Evolutionary conservation across 1,140 invertebrate species (phyloP), one percentile per base, ranked within the genome.

Genomic region (Oncopodura yosiiana): DNA sequence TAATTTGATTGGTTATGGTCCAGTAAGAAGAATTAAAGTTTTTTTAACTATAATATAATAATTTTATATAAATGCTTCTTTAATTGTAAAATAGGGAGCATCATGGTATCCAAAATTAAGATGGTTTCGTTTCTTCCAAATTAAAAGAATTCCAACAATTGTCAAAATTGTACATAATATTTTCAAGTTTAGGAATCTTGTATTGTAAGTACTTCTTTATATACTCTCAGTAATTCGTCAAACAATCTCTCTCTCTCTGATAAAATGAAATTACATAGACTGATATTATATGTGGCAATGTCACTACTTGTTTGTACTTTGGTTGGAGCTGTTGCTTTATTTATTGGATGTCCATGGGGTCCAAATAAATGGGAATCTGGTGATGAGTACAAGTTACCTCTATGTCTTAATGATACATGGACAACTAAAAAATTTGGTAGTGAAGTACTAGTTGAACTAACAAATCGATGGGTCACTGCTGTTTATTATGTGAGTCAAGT

Each of bases 401-500:
- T 49, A 11, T 62, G 60, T 37, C 16, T 41, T 9, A 12, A 48
- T n/a, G 38, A 42, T 3, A 44, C 39, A 6, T 53, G 50, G 44
- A 36, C 39, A 1, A 21, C 23, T 5, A 52, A 24, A 26, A 58
- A 46, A 27, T 26, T 37, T 52, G 26, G 6, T 11, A 12, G 32
- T 46, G 18, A 21, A 16, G 2, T 12, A 14, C 21, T 50, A 38
- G 5, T 21, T 14, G n/a, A 23, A 24, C 18, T 43, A 3, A 9
- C 19, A 3, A 32, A 32, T 24, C 32, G 60, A 6, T 56, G 52
- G 56, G 48, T 63, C 24, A 32, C 32, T 26, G 57, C 56, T 1
- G 5, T 56, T 0, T 63, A 63, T 32, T 63, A 63, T 43, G 54
- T 60, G 3, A 44, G 42, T 29, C 56, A 63, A 45, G 53, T 55